Evolutionary conservation across 30 jellyfish, hydroid and myxozoan genomes (phyloP).

Genomic region (Turritopsis dohrnii): DNA sequence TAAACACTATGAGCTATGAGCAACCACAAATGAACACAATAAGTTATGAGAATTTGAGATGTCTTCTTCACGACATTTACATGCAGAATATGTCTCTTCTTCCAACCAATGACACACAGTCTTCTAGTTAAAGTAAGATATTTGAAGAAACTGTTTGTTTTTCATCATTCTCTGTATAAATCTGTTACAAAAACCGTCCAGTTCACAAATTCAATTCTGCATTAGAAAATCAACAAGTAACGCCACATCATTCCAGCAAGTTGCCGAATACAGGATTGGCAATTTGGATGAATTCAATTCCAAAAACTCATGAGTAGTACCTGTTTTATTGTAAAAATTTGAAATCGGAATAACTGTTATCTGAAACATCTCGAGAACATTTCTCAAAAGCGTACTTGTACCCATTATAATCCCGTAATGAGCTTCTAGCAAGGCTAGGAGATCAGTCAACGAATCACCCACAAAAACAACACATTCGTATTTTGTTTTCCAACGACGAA

Average conservation of each 20-base stretch:
- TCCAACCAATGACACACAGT: not conserved
- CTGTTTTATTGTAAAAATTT: not conserved
- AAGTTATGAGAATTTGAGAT: not conserved
- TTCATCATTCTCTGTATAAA: not conserved
- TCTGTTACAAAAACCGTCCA: too few species aligned
- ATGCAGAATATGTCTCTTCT: not conserved
- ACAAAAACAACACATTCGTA: not conserved
- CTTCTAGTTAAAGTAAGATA: too few species aligned
- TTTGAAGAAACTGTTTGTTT: too few species aligned
- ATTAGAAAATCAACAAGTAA: not conserved
- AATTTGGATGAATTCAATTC: not conserved
- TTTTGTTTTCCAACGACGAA: not conserved
- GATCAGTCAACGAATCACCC: slow-evolving; percentile 20
- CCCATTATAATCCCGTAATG: slow-evolving; percentile 16
- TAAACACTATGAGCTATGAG: not conserved
- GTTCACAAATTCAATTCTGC: not conserved
- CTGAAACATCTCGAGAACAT: not conserved
- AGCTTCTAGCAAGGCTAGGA: slow-evolving; percentile 20
- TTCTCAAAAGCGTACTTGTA: not conserved
- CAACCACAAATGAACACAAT: not conserved
- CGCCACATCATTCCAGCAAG: not conserved
- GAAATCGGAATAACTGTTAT: not conserved
- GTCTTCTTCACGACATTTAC: not conserved
- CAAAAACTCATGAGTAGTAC: not conserved
- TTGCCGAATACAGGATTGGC: not conserved